Evolutionary conservation across 2,888 invertebrate genomes (phyloP), one percentile per base, ranked within the genome.

Genomic region (Dynastes maya): DNA sequence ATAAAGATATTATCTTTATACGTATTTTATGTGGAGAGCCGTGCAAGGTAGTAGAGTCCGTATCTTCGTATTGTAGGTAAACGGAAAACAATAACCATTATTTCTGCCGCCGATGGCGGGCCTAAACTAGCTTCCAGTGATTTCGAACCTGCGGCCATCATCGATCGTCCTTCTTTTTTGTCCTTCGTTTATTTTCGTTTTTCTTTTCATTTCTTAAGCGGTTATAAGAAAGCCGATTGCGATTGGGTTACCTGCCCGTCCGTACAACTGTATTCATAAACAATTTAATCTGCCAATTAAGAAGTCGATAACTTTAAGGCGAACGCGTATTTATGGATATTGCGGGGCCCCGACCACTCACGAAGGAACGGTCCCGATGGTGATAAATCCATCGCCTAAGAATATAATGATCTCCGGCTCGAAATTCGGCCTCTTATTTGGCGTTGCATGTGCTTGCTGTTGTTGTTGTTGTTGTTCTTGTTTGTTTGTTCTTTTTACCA

Each of bases 201-300:
- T 58, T 22, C 45, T 45, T 45, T 45, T 45, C 8, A 8, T 45
- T 45, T 45, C 45, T 45, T 11, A 8, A 45, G 55, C 16, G 40
- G 32, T 68, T 45, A 58, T 77, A 61, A 76, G 65, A 68, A 70
- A 61, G 22, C 58, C 77, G 53, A 63, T 53, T 76, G 82, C 82
- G 84, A 85, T 85, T 85, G 85, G 85, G 85, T 85, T 85, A 84
- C 84, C 83, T 80, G 81, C 71, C 51, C 70, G 32, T 32, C 71
- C 84, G 83, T 85, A 84, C 84, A 83, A 83, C 84, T 83, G 84
- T 84, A 82, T 85, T 84, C 85, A 85, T 85, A 85, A 85, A 85
- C 85, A 85, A 85, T 85, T 85, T 85, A 85, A 85, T 85, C 85
- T 84, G 84, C 85, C 84, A 85, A 85, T 85, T 85, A 85, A 84